Evolutionary conservation across 2,888 invertebrate species (phyloP), one percentile per base, ranked within the genome.

Genomic region (Blastobasis lacticolella): DNA sequence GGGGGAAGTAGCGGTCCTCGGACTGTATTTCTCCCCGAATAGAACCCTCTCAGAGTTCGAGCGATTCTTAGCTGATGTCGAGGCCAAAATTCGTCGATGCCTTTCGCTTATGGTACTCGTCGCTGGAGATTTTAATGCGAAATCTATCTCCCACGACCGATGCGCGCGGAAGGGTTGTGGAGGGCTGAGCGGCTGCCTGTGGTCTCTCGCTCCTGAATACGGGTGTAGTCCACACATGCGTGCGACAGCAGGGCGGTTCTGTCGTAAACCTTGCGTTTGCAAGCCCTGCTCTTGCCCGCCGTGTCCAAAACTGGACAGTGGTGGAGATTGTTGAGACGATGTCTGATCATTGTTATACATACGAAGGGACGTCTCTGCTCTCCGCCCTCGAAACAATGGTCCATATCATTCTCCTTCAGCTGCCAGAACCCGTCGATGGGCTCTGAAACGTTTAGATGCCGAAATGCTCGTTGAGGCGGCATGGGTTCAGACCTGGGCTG

Each of bases 21-120:
- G 59, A 0, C 54, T 50, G 0, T 64, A 63, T 38, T 62, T 61
- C 51, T 60, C 60, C 0, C 63, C 62, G 0, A 63, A 59, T 23
- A 48, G 57, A 6, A 42, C 40, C 5, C 49, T 61, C 5, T 47
- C 54, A 0, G 59, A 65, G 4, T 63, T 60, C 6, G 61, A 62
- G 45, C n/a, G 3, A 5, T 55, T 57, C 6, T 53, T 61, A 0
- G 46, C 8, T 1, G 50, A 41, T 6, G n/a, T 59, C 0, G 52
- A 51, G 4, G 37, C 46, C 0, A 8, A 51, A 1, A 23, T 61
- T 0, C 37, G 50, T 3, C 37, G 43, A 7, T 9, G 7, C n/a
- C 10, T 8, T 9, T 5, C 49, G 48, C 0, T 54, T 5, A 23
- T 10, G 10, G 5, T 10, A n/a, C n/a, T n/a, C n/a, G n/a, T n/a